These are phyloP conservation scores for Lasioglossum malachurum DNA, from an alignment of 2,888 invertebrate genomes.

Conservation along the genomic window DNA sequence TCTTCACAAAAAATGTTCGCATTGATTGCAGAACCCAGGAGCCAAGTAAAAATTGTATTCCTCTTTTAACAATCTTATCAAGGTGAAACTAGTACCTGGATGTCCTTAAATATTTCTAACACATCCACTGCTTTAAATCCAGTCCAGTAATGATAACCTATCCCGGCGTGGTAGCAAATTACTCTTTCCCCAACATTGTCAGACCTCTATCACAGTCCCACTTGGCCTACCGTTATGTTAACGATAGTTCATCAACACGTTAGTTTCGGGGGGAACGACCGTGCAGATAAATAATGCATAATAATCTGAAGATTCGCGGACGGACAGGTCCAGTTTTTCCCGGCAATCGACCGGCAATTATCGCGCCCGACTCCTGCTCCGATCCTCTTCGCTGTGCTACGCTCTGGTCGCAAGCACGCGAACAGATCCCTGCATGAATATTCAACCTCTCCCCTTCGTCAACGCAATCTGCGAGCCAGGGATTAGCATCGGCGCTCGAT, in stretches of 20 bases:
- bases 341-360: slow-evolving; percentile 14
- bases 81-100: too few species aligned
- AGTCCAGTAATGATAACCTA: background rate
- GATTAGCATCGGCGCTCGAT: slow-evolving; percentile 62
- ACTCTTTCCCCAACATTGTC: background rate
- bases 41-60: too few species aligned
- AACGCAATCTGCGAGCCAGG: slow-evolving; percentile 47
- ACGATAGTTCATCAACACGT: slow-evolving; percentile 21
- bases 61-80: too few species aligned
- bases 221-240: slow-evolving; percentile 26
- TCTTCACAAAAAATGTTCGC: too few species aligned
- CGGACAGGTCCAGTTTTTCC: slow-evolving; percentile 17
- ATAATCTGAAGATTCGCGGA: slow-evolving; percentile 34
- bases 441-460: slow-evolving; percentile 55
- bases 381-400: background rate
- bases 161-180: background rate
- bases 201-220: slow-evolving; percentile 3
- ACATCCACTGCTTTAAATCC: too few species aligned
- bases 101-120: too few species aligned
- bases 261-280: slow-evolving; percentile 7
- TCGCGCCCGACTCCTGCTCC: slow-evolving; percentile 13
- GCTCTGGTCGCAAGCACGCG: slow-evolving; percentile 6
- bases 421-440: slow-evolving; percentile 57
- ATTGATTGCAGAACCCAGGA: too few species aligned
- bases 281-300: slow-evolving; percentile 52